Evolutionary conservation across 2,888 invertebrate species (phyloP), one percentile per base, ranked within the genome.

Genomic region (Rhopalosiphum nymphaeae): DNA sequence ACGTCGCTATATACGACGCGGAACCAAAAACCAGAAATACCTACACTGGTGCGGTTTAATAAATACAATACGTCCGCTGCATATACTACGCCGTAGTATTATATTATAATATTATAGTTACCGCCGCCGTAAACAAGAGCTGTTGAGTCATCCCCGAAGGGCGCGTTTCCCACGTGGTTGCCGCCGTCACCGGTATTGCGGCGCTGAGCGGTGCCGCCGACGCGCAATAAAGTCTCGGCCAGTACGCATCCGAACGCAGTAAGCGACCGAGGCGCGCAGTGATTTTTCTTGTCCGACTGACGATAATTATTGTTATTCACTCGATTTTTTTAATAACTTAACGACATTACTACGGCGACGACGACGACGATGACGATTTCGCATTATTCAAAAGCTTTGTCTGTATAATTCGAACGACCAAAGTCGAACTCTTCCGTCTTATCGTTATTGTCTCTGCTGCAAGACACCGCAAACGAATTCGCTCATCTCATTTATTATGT

Each of bases 141-240:
- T 56, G 91, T 67, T 93, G 86, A 67, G 67, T 88, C 94, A 91
- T 88, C 91, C 88, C 92, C 85, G 49, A 93, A 93, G 93, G 90
- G 93, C 93, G 93, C 93, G 89, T 94, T 89, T 95, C 92, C 93
- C 93, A 92, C 92, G 92, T 92, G 92, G 92, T 25, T 57, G 93
- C 95, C 53, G 61, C 84, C 44, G 92, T 46, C 56, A 44, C 84
- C 53, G 88, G 29, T 36, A 25, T n/a, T 44, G 56, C 67, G 42
- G 56, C 56, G 57, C 53, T 61, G 61, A 29, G 42, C 44, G 57
- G 84, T 61, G 49, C 53, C 25, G 49, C 84, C 86, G 93, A 89
- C 46, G 89, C 89, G 87, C 88, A 86, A 44, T 86, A 49, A 13
- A 16, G 46, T 86, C 44, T 29, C 29, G 56, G n/a, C 53, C 78